These are phyloP conservation scores for Polypterus senegalus DNA, from an alignment of 2,113 vertebrate species.

Conservation along the genomic window DNA sequence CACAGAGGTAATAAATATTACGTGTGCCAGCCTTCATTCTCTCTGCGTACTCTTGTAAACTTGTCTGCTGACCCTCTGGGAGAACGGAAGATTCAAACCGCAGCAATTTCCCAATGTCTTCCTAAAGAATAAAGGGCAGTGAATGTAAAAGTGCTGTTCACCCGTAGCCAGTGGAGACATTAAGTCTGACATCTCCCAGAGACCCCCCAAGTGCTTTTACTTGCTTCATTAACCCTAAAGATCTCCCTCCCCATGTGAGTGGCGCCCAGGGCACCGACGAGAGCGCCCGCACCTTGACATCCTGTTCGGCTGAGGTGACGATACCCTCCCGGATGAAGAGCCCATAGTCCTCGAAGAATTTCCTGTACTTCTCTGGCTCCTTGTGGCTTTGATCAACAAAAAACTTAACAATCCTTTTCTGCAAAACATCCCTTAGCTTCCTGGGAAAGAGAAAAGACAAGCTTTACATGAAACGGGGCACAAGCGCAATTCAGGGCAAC, in stretches of 20 bases:
- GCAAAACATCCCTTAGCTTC: constrained; percentile 80
- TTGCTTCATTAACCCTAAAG: too few relatives aligned
- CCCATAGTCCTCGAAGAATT: constrained; percentile 87
- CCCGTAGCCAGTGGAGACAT: too few relatives aligned
- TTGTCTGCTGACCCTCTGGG: constrained; percentile 73
- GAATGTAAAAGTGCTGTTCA: too few relatives aligned
- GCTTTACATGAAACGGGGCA: too few relatives aligned
- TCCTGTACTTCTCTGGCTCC: constrained; percentile 81
- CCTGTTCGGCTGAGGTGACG: constrained; percentile 80
- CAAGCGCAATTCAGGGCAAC: too few relatives aligned
- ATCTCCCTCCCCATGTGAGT: not conserved
- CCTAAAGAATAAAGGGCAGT: constrained; percentile 37
- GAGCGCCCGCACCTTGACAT: constrained; percentile 64
- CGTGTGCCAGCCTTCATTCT: constrained; percentile 82
- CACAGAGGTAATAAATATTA: constrained; percentile 89
- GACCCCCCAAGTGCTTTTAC: too few relatives aligned
- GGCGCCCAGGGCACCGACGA: not conserved
- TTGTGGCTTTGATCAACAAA: constrained; percentile 87
- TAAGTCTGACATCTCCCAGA: too few relatives aligned
- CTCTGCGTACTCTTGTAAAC: constrained; percentile 64
- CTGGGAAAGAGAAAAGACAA: constrained; percentile 33
- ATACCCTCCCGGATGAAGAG: constrained; percentile 92
- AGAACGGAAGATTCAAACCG: constrained; percentile 76
- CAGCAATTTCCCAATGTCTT: constrained; percentile 84
- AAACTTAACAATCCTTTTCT: constrained; percentile 85